A percentile compares a stretch with the other conserved stretches of the same genome.
Evolutionary conservation across 2,113 vertebrate species (phyloP).

Genomic region (Redunca redunca): DNA sequence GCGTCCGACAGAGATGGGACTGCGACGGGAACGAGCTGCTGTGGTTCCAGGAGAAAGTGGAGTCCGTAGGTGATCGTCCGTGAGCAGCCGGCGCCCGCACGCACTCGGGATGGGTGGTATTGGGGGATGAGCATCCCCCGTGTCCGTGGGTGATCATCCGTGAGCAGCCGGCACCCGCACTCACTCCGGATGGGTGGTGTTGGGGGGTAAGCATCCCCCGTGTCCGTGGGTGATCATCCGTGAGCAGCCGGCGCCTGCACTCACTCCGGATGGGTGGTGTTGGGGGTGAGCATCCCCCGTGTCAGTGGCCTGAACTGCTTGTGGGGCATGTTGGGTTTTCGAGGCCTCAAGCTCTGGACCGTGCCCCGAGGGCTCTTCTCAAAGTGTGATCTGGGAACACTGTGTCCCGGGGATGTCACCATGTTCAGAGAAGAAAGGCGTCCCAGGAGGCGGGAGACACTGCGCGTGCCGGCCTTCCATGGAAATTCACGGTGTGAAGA

Average conservation of each 20-base stretch:
- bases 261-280: background rate
- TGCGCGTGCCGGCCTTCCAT: fast-evolving
- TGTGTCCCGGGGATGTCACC: background rate
- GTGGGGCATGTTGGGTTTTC: background rate
- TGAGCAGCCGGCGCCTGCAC: fast-evolving
- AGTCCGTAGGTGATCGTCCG: fast-evolving
- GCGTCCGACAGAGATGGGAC: background rate
- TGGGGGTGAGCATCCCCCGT: background rate
- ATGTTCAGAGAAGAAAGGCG: background rate
- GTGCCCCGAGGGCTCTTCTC: background rate
- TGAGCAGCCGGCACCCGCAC: fast-evolving
- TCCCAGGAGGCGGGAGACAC: background rate
- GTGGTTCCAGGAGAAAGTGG: fast-evolving
- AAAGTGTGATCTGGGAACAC: background rate
- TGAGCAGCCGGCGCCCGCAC: fast-evolving
- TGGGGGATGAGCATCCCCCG: too few relatives aligned
- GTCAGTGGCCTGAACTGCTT: background rate
- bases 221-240: fast-evolving
- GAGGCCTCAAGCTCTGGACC: background rate
- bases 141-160: fast-evolving
- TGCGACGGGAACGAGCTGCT: fast-evolving
- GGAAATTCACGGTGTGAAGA: fast-evolving
- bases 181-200: background rate
- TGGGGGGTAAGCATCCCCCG: too few relatives aligned
- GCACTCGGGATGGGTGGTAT: background rate